Percentiles rank a stretch among this genome's conserved stretches.
Conservation (phyloP, 1,140 invertebrate species). For the Armadillidium nasatum region DNA sequence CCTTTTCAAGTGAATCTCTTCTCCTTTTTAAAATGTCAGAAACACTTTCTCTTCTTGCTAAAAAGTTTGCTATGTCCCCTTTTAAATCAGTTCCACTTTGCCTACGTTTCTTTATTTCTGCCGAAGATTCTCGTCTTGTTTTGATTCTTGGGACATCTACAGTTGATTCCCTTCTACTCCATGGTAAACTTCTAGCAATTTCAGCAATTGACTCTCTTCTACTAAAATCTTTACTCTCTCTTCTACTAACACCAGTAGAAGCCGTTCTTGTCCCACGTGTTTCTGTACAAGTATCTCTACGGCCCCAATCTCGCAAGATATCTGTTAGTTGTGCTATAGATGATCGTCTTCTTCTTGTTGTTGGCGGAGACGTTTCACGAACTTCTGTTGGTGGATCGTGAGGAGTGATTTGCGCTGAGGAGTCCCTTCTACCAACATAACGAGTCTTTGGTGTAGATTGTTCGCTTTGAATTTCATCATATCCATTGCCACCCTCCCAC, state of each 20-base stretch:
- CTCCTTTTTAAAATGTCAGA: conserved; percentile 41
- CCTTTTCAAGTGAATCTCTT: conserved; percentile 43
- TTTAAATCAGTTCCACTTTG: conserved; percentile 40
- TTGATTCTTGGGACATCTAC: conserved; percentile 42
- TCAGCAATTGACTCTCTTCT: conserved; percentile 79
- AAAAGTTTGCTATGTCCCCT: conserved; percentile 41
- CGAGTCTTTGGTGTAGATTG: conserved; percentile 36
- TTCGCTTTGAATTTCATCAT: conserved; percentile 76
- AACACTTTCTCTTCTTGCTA: conserved; percentile 42
- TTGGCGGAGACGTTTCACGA: conserved; percentile 48
- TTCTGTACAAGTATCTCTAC: conserved; percentile 50
- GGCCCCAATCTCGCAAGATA: conserved; percentile 77
- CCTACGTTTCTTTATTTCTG: conserved; percentile 40
- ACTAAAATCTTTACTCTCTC: conserved; percentile 53
- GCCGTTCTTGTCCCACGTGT: conserved; percentile 36
- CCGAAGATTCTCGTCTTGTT: conserved; percentile 38
- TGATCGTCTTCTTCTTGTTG: conserved; percentile 67
- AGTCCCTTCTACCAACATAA: conserved; percentile 66
- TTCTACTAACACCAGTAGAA: conserved; percentile 31
- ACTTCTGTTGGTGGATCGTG: conserved; percentile 58
- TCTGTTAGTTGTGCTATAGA: conserved; percentile 81
- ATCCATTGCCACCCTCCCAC: conserved; percentile 87
- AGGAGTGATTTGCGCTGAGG: conserved; percentile 77
- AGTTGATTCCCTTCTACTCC: conserved; percentile 47
- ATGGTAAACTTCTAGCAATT: conserved; percentile 59